Conservation (phyloP, 2,797 vertebrate species). For the Phalanger gymnotis region DNA sequence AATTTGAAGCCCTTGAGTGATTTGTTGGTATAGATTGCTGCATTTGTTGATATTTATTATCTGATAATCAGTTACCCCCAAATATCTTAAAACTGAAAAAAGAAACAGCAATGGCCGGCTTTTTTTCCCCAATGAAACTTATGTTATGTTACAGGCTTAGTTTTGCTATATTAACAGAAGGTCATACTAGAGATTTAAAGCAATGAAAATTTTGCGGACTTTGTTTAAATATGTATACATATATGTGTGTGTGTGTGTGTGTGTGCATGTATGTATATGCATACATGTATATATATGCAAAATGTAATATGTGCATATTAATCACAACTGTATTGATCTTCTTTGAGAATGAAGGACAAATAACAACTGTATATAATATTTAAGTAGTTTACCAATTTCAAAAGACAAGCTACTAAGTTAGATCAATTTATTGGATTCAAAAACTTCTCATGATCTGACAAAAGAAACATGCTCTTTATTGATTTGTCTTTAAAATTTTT, state of each 20-base stretch:
- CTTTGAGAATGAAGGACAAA: too few species aligned
- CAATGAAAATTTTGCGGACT: background rate
- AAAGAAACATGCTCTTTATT: background rate
- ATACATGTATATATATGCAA: background rate
- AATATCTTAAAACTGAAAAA: too few species aligned
- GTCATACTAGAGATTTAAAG: background rate
- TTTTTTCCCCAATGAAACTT: too few species aligned
- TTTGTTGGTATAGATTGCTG: background rate
- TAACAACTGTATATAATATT: background rate
- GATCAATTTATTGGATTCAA: background rate
- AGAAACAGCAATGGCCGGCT: too few species aligned
- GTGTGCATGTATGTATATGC: too few species aligned
- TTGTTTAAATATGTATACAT: background rate
- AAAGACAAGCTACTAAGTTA: background rate
- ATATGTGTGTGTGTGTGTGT: too few species aligned
- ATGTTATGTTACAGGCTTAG: background rate
- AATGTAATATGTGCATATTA: background rate
- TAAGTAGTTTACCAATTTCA: background rate
- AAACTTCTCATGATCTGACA: background rate
- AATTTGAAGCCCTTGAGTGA: background rate
- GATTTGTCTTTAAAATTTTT: background rate
- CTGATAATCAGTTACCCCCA: too few species aligned
- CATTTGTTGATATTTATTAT: background rate
- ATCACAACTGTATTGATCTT: background rate
- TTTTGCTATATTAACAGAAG: background rate